Evolutionary conservation across 2,888 invertebrate species (phyloP), one percentile per base, ranked within the genome.

Genomic region (Agrotis exclamationis): DNA sequence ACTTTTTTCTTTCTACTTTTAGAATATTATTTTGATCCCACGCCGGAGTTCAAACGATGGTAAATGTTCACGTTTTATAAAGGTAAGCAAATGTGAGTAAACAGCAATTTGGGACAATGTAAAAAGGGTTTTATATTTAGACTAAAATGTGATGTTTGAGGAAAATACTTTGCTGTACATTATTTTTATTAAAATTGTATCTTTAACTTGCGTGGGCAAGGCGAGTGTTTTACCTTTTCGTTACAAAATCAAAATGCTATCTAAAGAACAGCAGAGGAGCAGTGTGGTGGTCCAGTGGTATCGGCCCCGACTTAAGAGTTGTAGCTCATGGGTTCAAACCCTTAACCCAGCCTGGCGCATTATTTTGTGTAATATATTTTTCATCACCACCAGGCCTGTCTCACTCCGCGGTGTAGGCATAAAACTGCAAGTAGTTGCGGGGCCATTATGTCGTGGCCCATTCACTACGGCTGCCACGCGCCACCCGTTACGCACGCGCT

Each of bases 11-110:
- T 11, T 39, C 9, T 39, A 39, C 39, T 39, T 39, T 64, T 45
- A 11, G 44, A 60, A 45, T 62, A 51, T 63, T 22, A 66, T 58
- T 77, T 58, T 63, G 56, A 78, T 62, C 65, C 70, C 16, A 44
- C 48, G 20, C 22, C 22, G 47, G 51, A 53, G 24, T 47, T 64
- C 28, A 70, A 74, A 70, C 60, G 44, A 51, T 48, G 33, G 72
- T 45, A 66, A 53, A 63, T 28, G 51, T 70, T 53, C 28, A 58
- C 58, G 58, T 70, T 60, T 59, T 54, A 63, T 16, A 76, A 76
- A 71, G 70, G 70, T 76, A 57, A 69, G 51, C 64, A 70, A 83
- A 83, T 60, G 47, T 59, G 39, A 45, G 72, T 56, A 78, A 83
- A 83, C 76, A 76, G 71, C 54, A 39, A 72, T 70, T 83, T 63